Evolutionary conservation across 2,888 invertebrate species (phyloP).

Genomic region (Ditula angustiorana): DNA sequence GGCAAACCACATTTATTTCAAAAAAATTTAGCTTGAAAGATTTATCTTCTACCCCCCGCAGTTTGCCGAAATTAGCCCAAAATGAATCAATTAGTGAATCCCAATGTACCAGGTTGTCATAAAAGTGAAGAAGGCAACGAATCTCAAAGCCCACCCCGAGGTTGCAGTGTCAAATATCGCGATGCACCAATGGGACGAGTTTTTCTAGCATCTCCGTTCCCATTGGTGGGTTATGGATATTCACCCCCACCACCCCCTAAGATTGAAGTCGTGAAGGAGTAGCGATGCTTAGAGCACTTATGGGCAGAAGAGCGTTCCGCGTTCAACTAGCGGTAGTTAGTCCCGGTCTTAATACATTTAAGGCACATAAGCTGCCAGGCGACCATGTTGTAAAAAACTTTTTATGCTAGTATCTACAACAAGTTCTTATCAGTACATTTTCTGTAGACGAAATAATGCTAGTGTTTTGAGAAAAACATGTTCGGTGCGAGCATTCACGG

Average conservation of each 20-base stretch:
- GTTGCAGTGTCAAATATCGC: not conserved
- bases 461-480: no score
- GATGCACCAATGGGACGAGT: slow-evolving; percentile 2
- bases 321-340: not conserved
- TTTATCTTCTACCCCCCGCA: slow-evolving; percentile 22
- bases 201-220: slow-evolving; percentile 2
- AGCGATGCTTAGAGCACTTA: slow-evolving; percentile 18
- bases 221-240: slow-evolving; percentile 9
- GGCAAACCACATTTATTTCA: slow-evolving; percentile 48
- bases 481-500: no score
- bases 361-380: no score
- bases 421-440: no score
- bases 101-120: slow-evolving; percentile 53
- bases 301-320: not conserved
- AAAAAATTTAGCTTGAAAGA: slow-evolving; percentile 1
- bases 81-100: slow-evolving; percentile 55
- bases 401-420: no score
- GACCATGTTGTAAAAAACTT: no score
- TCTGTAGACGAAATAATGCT: no score
- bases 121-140: slow-evolving; percentile 45
- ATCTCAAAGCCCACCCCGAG: not conserved
- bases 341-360: no score
- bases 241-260: slow-evolving; percentile 21
- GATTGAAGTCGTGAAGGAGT: slow-evolving; percentile 12
- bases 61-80: slow-evolving; percentile 31